These are phyloP conservation scores for Chymomyza fuscimana DNA, from an alignment of 2,888 invertebrate species.

Conservation along the genomic window DNA sequence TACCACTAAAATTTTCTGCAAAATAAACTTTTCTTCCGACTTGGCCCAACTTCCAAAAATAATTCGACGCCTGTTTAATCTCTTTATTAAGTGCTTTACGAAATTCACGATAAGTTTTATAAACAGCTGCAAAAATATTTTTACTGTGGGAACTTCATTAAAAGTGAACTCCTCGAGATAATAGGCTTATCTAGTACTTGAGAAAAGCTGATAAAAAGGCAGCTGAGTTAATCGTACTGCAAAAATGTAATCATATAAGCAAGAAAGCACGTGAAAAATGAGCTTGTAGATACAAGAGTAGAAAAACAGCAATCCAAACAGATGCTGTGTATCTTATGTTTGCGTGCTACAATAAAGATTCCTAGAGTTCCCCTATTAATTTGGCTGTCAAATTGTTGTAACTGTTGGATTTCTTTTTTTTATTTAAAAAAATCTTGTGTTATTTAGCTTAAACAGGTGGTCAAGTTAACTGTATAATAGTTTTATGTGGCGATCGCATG, in stretches of 20 bases:
- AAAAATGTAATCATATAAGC: not conserved
- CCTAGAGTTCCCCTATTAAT: not conserved
- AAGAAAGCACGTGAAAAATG: not conserved
- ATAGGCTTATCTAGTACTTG: not conserved
- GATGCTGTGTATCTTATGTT: not conserved
- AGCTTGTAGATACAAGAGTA: too few relatives aligned
- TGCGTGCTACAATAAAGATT: not conserved
- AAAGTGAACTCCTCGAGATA: not conserved
- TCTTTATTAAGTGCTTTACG: not conserved
- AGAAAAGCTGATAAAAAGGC: not conserved
- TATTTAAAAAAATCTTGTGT: not conserved
- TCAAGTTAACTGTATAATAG: not conserved
- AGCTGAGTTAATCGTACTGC: not conserved
- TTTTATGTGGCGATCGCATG: not conserved
- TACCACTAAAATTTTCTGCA: too few relatives aligned
- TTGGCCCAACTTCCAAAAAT: too few relatives aligned
- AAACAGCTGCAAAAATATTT: not conserved
- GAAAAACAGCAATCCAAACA: too few relatives aligned
- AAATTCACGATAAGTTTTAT: not conserved
- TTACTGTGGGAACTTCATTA: not conserved
- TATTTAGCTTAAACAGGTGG: not conserved
- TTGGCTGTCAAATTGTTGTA: not conserved
- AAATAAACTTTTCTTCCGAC: too few relatives aligned
- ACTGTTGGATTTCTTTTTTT: not conserved
- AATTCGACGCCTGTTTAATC: too few relatives aligned